Evolutionary conservation across 2,888 invertebrate genomes (phyloP), one percentile per base, ranked within the genome.

Genomic region (Ormyrus pomaceus): DNA sequence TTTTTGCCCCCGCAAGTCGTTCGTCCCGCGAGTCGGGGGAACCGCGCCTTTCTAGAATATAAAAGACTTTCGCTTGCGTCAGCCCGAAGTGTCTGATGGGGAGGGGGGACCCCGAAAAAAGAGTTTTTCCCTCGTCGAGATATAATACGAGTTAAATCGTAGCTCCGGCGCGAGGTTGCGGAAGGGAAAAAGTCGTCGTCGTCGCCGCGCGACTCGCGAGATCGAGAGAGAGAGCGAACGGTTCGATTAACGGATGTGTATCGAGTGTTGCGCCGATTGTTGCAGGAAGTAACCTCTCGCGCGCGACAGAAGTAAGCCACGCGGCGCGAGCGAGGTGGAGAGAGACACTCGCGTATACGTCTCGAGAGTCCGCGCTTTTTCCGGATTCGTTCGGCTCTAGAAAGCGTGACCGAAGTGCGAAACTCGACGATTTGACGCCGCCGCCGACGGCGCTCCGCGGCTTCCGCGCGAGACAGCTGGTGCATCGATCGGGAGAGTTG

Each of bases 341-440:
- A 51, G n/a, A 45, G n/a, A 34, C 45, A 56, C 56, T 50, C 19
- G 48, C 13, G 59, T 5, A 9, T 5, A 50, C 34, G 45, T 13
- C 50, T 34, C 45, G 65, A 48, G 34, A 34, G 61, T 62, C 51
- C 61, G 66, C 69, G 66, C 69, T 77, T 75, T 85, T 84, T 79
- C 84, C 83, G 83, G 83, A 84, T 82, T 79, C 82, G 80, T 81
- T 84, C 66, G 71, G 53, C 65, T 79, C 66, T 85, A 86, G 86
- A 86, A 86, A 86, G 86, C 86, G 86, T 86, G 83, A 84, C 85
- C 83, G 79, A 83, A 77, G 72, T 75, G 71, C 69, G 80, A 82
- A 81, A 78, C 77, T 79, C 82, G 51, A 6, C 71, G 73, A 82
- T 65, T 73, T 56, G 64, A 64, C 77, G 70, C 58, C 50, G 65